Percentiles rank a stretch among this genome's conserved stretches.
Conservation (phyloP, 2,113 vertebrate genomes). For the Synodontis membranacea region DNA sequence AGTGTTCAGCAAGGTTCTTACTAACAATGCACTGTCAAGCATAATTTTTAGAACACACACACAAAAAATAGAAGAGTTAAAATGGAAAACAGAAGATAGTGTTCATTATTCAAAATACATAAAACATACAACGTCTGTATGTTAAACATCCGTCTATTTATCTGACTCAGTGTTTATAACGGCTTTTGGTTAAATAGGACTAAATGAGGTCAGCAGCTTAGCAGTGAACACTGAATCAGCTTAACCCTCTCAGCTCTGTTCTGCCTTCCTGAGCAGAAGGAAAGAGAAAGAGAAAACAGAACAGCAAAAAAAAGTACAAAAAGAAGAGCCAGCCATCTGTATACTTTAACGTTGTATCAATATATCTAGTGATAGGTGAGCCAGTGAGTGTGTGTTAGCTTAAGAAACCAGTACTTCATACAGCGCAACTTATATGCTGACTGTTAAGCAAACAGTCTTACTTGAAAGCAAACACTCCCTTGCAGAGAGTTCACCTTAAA, state of each 20-base stretch:
- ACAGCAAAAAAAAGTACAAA: background rate
- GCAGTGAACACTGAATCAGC: background rate
- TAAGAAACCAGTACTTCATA: slow-evolving; percentile 36
- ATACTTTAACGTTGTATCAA: slow-evolving; percentile 5
- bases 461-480: background rate
- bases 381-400: slow-evolving; percentile 15
- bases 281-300: background rate
- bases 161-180: background rate
- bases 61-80: background rate
- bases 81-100: background rate
- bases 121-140: background rate
- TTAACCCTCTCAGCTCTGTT: background rate
- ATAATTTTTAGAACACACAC: background rate
- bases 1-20: background rate
- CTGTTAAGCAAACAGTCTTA: background rate
- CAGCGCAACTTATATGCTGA: slow-evolving; percentile 35
- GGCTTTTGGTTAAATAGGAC: background rate
- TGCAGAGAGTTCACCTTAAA: background rate
- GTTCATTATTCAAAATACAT: background rate
- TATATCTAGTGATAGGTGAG: slow-evolving; percentile 13
- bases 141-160: background rate
- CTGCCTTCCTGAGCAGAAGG: background rate
- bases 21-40: background rate
- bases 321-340: background rate
- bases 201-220: slow-evolving; percentile 1